Conservation (phyloP, 2,888 invertebrate genomes). For the Apocheima hispidaria region DNA sequence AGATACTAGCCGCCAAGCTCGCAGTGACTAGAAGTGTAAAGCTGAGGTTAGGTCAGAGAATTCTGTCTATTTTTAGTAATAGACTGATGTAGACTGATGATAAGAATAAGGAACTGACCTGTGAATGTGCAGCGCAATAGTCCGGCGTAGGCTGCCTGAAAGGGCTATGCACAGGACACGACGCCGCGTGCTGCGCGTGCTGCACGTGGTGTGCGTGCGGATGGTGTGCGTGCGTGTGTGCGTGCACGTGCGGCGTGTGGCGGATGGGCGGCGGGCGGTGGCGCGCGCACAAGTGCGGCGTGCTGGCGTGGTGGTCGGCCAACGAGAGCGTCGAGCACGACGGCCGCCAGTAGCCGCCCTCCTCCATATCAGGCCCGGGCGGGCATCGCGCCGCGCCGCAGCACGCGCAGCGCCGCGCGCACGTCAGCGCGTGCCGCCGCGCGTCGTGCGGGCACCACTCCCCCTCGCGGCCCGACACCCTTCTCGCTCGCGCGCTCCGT, state of each 20-base stretch:
- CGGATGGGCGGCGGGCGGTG: conserved; percentile 71
- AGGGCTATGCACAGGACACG: conserved; percentile 92
- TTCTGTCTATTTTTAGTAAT: neutral
- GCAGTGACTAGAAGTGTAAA: neutral
- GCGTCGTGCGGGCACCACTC: conserved; percentile 85
- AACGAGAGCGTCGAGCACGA: conserved; percentile 83
- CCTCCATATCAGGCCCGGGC: conserved; percentile 81
- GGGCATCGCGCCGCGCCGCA: conserved; percentile 85
- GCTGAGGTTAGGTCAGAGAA: neutral
- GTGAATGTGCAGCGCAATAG: conserved; percentile 81
- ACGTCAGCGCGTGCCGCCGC: conserved; percentile 84
- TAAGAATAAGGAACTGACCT: conserved; percentile 60
- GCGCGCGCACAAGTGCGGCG: conserved; percentile 78
- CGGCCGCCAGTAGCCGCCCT: conserved; percentile 83
- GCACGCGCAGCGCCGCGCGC: conserved; percentile 83
- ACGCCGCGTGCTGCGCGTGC: conserved; percentile 77
- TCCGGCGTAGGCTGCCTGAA: conserved; percentile 87
- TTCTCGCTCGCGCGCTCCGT: conserved; percentile 72
- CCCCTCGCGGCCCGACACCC: conserved; percentile 85
- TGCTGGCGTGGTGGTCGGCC: conserved; percentile 81
- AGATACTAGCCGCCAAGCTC: too few relatives aligned
- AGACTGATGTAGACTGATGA: neutral
- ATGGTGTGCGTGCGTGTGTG: conserved; percentile 62
- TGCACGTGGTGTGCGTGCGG: conserved; percentile 71
- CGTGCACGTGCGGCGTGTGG: conserved; percentile 73